These are phyloP conservation scores for Laodelphax striatellus DNA, from an alignment of 1,140 invertebrate species.

Conservation along the genomic window DNA sequence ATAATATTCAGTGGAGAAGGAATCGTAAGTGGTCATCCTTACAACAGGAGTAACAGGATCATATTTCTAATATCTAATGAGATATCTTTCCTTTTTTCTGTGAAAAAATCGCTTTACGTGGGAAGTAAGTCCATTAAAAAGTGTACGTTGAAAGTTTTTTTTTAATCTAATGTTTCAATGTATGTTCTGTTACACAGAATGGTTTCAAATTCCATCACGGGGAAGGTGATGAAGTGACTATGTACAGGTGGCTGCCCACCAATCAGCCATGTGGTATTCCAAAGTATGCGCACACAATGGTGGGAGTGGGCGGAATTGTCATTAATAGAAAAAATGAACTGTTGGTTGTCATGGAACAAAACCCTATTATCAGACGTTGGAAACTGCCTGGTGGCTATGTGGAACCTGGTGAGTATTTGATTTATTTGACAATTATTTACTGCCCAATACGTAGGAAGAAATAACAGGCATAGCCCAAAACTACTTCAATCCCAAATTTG, in stretches of 20 bases:
- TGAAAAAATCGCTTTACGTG: no score
- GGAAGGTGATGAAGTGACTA: conserved; percentile 50
- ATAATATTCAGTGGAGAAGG: no score
- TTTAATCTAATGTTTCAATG: conserved; percentile 2
- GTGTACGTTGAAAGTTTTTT: no score
- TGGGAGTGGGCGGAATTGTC: conserved; percentile 79
- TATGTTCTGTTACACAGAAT: conserved; percentile 38
- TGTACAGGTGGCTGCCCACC: conserved; percentile 67
- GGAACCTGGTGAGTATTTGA: not conserved
- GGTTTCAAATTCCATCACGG: conserved; percentile 86
- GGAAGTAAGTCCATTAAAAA: no score
- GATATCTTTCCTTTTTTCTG: no score
- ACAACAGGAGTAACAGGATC: no score
- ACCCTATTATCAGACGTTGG: not conserved
- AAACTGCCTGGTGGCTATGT: not conserved
- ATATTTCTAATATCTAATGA: no score
- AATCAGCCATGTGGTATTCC: conserved; percentile 58
- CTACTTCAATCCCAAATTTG: no score
- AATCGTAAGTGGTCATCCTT: no score
- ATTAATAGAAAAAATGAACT: conserved; percentile 30
- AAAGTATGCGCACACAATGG: conserved; percentile 67
- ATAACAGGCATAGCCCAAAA: no score
- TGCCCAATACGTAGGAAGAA: no score
- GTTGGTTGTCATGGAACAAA: conserved; percentile 12
- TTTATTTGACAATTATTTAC: no score